Evolutionary conservation across 2,888 invertebrate species (phyloP).

Genomic region (Phortica okadai): DNA sequence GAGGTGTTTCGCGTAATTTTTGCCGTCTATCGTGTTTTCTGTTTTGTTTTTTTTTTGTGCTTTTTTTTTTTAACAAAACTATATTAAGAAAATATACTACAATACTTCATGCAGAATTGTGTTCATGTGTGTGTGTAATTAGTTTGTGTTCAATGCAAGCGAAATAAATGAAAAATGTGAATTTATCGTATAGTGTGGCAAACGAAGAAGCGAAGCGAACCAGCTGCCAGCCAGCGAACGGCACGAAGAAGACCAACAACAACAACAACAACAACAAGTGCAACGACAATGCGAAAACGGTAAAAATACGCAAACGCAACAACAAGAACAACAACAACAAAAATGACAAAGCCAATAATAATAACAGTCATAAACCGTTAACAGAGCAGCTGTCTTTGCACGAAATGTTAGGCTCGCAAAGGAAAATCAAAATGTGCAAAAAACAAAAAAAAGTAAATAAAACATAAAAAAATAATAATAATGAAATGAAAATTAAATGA

Average conservation of each 20-base stretch:
- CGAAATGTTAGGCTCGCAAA: constrained; percentile 28
- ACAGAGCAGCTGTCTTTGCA: constrained; percentile 10
- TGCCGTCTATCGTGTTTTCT: neutral
- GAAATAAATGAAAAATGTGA: too few species aligned
- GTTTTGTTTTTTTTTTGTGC: constrained; percentile 11
- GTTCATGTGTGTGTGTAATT: neutral
- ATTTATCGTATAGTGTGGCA: neutral
- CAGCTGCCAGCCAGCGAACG: constrained; percentile 32
- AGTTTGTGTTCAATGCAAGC: neutral
- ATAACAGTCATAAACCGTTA: constrained; percentile 41
- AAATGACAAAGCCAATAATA: constrained; percentile 40
- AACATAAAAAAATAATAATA: constrained; percentile 14
- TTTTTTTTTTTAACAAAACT: constrained; percentile 18
- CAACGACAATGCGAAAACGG: constrained; percentile 16
- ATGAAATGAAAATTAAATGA: neutral
- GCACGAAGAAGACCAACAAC: neutral
- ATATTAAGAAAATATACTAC: too few species aligned
- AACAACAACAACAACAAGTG: constrained; percentile 39
- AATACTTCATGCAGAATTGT: too few species aligned
- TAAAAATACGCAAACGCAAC: constrained; percentile 23
- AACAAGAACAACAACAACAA: constrained; percentile 29
- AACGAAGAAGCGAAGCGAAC: constrained; percentile 6
- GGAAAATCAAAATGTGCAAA: constrained; percentile 47
- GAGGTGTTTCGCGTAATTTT: neutral
- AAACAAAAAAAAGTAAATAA: constrained; percentile 34